Base-by-base conservation (phyloP, 2,113 vertebrate species). In the Bambusicola thoracicus region DNA sequence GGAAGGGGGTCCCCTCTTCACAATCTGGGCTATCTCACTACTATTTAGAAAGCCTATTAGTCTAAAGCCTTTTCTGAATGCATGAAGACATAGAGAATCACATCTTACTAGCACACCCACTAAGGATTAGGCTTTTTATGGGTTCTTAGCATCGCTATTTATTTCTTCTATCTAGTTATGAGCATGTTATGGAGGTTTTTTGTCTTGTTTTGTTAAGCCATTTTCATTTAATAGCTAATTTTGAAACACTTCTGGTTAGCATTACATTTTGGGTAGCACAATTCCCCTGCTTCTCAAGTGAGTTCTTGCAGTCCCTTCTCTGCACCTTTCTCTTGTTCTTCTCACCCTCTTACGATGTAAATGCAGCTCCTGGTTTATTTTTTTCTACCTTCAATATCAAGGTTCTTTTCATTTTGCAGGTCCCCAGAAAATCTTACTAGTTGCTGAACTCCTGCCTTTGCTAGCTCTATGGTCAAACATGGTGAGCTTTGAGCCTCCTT, bases 61-160 rank as follows among this genome's bases (percentile, higher is more conserved):
- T 65, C 61, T 63, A 82, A 93, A 67, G 46, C 19, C 51, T 90
- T 94, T 94, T 72, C 56, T 87, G 65, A 81, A 20, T 61, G 68
- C 87, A 82, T 88, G 79, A 80, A 91, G 75, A 91, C n/a, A 83
- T 25, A 36, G 19, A 90, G 65, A 88, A 90, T 34, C 34, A 81
- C 32, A 91, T 81, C 81, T 87, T 91, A 87, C 82, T 78, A 75
- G 82, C 40, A 91, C 29, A 90, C 18, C 13, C 46, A 63, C 56
- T 81, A 72, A 56, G 65, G 43, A 81, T 88, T 63, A 94, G 30
- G 19, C 7, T 17, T 79, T 79, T 62, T 19, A 75, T 66, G 58
- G 12, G 30, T 81, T 92, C 69, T 89, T 90, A 82, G 24, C 55
- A 82, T 10, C 63, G 32, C 6, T 80, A 30, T 67, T 91, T 93